Evolutionary conservation across 2,113 vertebrate species (phyloP).

Genomic region (Lepisosteus oculatus): DNA sequence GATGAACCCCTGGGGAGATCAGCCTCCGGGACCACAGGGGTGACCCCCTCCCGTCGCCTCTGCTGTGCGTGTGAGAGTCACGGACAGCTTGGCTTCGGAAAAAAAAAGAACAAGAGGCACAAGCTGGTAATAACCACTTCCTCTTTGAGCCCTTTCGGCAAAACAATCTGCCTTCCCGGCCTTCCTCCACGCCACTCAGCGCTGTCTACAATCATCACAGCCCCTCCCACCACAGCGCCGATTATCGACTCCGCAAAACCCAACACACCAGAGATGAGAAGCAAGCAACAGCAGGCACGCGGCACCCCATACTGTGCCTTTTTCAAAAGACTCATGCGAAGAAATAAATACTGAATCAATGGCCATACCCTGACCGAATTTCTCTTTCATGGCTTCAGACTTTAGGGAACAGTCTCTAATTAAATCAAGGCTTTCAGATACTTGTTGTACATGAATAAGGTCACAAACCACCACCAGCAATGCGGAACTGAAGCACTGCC

Average conservation of each 20-base stretch:
- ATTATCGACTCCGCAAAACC: conserved; percentile 39
- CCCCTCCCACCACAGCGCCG: conserved; percentile 23
- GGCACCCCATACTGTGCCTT: conserved; percentile 21
- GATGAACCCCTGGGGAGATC: too few species aligned
- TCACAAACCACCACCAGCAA: too few species aligned
- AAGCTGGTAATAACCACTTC: neutral
- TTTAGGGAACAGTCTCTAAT: too few species aligned
- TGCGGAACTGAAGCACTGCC: too few species aligned
- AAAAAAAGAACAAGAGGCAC: too few species aligned
- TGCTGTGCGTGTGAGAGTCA: too few species aligned
- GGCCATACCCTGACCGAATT: too few species aligned
- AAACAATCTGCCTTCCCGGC: neutral
- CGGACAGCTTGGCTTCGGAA: neutral
- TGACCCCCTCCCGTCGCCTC: too few species aligned
- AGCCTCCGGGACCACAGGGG: too few species aligned
- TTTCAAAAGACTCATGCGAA: conserved; percentile 8
- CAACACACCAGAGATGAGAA: conserved; percentile 34
- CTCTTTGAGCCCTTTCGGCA: neutral
- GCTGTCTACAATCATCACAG: conserved; percentile 22
- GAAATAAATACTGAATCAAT: conserved; percentile 19
- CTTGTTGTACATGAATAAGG: too few species aligned
- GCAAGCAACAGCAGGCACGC: conserved; percentile 25
- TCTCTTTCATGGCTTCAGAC: too few species aligned
- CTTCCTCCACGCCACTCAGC: conserved; percentile 9
- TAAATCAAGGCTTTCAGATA: too few species aligned